Percentiles rank a stretch among this genome's conserved stretches.
These are phyloP conservation scores for Sinonovacula constricta DNA, from an alignment of 1,140 invertebrate genomes.

Conservation along the genomic window DNA sequence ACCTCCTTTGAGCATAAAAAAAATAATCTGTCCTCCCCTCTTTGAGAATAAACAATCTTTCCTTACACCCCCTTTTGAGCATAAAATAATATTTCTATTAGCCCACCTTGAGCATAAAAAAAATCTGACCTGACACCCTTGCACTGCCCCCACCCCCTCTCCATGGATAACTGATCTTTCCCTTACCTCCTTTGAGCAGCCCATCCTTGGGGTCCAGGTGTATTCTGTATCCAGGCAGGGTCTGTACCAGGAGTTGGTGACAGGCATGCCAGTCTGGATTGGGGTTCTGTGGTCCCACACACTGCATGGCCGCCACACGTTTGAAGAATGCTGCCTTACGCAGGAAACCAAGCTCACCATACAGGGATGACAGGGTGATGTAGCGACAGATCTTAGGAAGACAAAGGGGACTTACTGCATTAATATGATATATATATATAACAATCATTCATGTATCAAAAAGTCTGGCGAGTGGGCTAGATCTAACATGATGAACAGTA, in stretches of 20 bases:
- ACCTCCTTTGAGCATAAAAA: too few relatives aligned
- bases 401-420: too few relatives aligned
- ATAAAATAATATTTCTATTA: too few relatives aligned
- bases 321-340: slow-evolving; percentile 96
- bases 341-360: slow-evolving; percentile 92
- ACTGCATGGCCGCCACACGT: slow-evolving; percentile 91
- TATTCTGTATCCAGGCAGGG: slow-evolving; percentile 92
- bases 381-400: slow-evolving; percentile 82
- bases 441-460: slow-evolving; percentile 71
- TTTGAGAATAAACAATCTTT: too few relatives aligned
- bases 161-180: background rate
- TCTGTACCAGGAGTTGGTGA: slow-evolving; percentile 93
- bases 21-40: too few relatives aligned
- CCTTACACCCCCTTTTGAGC: too few relatives aligned
- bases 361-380: slow-evolving; percentile 83
- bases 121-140: too few relatives aligned
- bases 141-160: too few relatives aligned
- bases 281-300: slow-evolving; percentile 91
- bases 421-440: background rate
- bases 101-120: too few relatives aligned
- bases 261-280: slow-evolving; percentile 92
- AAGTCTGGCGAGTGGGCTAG: slow-evolving; percentile 11
- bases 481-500: background rate
- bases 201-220: slow-evolving; percentile 92
- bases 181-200: slow-evolving; percentile 75